Conservation (phyloP, 1,140 invertebrate genomes). For the Temnothorax longispinosus region DNA sequence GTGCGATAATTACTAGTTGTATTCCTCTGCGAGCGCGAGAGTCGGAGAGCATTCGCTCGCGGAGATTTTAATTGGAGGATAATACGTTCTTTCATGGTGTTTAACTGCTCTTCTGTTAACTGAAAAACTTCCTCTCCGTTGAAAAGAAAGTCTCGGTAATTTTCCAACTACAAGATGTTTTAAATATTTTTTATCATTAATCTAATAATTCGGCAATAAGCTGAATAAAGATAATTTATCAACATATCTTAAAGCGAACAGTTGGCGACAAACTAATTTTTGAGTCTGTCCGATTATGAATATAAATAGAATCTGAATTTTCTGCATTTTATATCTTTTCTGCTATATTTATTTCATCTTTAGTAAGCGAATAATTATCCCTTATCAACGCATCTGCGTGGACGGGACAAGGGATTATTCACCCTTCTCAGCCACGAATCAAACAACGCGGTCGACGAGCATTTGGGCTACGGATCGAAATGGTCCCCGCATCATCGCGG, state of each 20-base stretch:
- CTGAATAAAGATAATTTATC: not conserved
- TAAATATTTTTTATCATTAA: not conserved
- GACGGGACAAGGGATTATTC: not conserved
- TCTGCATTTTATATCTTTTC: not conserved
- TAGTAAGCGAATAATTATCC: not conserved
- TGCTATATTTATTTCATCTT: not conserved
- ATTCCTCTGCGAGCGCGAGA: constrained; percentile 39
- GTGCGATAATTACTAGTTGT: constrained; percentile 69
- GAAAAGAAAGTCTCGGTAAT: not conserved
- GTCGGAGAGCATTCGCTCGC: constrained; percentile 17
- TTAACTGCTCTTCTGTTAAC: constrained; percentile 3
- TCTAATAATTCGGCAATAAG: not conserved
- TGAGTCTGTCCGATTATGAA: not conserved
- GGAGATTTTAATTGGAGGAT: constrained; percentile 56
- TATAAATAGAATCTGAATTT: not conserved
- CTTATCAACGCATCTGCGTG: not conserved
- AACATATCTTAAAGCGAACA: not conserved
- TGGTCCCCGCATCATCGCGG: constrained; percentile 35
- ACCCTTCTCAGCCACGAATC: constrained; percentile 6
- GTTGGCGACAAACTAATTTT: not conserved
- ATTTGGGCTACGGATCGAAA: constrained; percentile 16
- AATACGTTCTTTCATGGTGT: constrained; percentile 20
- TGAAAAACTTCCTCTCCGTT: not conserved
- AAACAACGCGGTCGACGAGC: constrained; percentile 25
- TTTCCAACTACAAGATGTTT: not conserved